phyloP scores from a whole-genome alignment of 2,797 vertebrate species.

The Nothura maculosa region DNA sequence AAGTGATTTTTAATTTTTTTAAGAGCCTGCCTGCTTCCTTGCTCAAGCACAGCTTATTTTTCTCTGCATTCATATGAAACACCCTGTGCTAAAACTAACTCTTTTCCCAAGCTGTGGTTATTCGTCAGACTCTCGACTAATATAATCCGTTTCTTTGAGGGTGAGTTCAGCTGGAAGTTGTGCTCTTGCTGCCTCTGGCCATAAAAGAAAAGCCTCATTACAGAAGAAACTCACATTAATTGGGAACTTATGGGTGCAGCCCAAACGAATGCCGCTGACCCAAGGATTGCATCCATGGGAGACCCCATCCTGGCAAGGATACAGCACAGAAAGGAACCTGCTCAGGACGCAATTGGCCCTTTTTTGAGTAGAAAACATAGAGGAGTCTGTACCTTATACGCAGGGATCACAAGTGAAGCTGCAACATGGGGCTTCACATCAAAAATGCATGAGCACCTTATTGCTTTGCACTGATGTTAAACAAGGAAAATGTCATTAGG shows the following conservation, averaged over 20 bases:
- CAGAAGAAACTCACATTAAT: not conserved
- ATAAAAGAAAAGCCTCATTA: not conserved
- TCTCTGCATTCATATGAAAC: not conserved
- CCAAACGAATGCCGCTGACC: not conserved
- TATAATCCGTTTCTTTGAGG: not conserved
- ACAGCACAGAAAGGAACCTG: not conserved
- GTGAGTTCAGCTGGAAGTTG: not conserved
- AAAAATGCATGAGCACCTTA: not conserved
- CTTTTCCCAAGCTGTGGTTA: not conserved
- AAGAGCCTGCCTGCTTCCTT: not conserved
- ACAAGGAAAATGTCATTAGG: constrained; percentile 16
- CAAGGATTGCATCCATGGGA: not conserved
- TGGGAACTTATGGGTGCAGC: not conserved
- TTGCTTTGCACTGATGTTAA: constrained; percentile 3
- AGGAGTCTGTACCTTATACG: not conserved
- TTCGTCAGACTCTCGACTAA: constrained; percentile 25
- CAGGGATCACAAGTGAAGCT: not conserved
- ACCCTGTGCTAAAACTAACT: not conserved
- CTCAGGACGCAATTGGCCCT: not conserved
- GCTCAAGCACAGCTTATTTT: not conserved
- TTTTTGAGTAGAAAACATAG: not conserved
- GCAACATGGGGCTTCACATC: not conserved
- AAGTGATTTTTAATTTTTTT: not conserved
- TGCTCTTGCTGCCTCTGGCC: not conserved
- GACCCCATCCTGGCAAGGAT: not conserved